Base-by-base conservation (phyloP, 2,113 vertebrate species). In the Pedionomus torquatus region DNA sequence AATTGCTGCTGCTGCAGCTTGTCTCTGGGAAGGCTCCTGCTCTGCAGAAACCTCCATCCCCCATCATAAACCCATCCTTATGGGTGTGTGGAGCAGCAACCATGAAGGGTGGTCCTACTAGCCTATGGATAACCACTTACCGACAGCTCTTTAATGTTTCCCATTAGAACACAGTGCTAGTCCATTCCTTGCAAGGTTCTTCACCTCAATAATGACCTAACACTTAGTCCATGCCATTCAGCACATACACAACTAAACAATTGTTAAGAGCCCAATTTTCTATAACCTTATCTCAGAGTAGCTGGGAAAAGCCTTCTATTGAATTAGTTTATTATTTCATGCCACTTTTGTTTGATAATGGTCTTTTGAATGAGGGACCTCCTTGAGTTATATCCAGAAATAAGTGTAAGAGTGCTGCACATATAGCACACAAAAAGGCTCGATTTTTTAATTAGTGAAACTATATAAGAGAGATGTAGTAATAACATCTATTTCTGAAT, bases 21-120 rank as follows among this genome's bases (percentile, higher is more conserved):
- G 10, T 25, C 7, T 10, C 6, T 15, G n/a, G 33, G 33, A 77
- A 51, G 20, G 24, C 1, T 46, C 11, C 14, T 66, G 25, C 17
- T 54, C 31, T 17, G 7, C 39, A 43, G 25, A 46, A 91, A 77
- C 17, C 9, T 39, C 23, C 4, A 0, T 24, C 13, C 7, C 23
- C 18, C 5, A 2, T 28, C 31, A 70, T 4, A 70, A 71, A 54
- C 8, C 30, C 2, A 2, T 4, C 1, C 12, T 41, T 54, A 46
- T 1, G 2, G 8, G 17, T 0, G 0, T 9, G 12, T 7, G 19
- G 4, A 85, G 10, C 25, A 71, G 55, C 17, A 68, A 4, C 20
- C 10, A 10, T 58, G 46, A 75, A 75, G 65, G 11, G 4, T 11
- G 26, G 5, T 49, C 14, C 9, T 60, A 6, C 24, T 28, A 66